These are phyloP conservation scores for Muscicapa striata DNA, from an alignment of 2,797 vertebrate species.

Conservation along the genomic window DNA sequence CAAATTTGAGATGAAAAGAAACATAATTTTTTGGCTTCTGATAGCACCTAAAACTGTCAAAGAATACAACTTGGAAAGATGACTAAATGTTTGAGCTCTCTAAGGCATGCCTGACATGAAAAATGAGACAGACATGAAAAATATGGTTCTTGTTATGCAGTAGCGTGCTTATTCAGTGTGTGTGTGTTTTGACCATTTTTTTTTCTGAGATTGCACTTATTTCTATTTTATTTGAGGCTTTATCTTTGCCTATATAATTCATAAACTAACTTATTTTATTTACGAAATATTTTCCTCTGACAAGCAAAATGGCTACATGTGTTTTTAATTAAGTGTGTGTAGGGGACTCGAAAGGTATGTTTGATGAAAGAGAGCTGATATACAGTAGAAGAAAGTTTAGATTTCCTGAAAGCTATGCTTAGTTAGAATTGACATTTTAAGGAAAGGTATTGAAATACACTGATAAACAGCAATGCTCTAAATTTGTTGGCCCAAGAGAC, in stretches of 20 bases:
- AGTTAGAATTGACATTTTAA: slow-evolving; percentile 2
- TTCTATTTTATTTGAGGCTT: not conserved
- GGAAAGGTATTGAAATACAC: not conserved
- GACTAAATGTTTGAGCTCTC: not conserved
- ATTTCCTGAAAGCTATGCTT: slow-evolving; percentile 1
- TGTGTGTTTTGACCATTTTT: not conserved
- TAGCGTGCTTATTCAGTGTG: not conserved
- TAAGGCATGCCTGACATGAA: not conserved
- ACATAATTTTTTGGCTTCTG: not conserved
- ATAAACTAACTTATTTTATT: not conserved
- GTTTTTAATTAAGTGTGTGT: not conserved
- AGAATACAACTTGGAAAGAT: not conserved
- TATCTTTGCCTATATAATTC: not conserved
- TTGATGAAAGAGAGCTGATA: not conserved
- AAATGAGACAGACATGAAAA: slow-evolving; percentile 17
- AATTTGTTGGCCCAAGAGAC: slow-evolving; percentile 26
- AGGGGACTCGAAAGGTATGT: not conserved
- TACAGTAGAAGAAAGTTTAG: not conserved
- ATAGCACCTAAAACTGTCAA: not conserved
- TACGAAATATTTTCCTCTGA: not conserved
- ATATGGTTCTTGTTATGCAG: not conserved
- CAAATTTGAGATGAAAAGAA: not conserved
- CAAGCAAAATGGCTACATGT: not conserved
- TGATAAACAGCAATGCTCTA: slow-evolving; percentile 21
- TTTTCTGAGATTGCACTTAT: not conserved